phyloP scores from a whole-genome alignment of 1,140 invertebrate genomes.

The Dendroctonus valens region DNA sequence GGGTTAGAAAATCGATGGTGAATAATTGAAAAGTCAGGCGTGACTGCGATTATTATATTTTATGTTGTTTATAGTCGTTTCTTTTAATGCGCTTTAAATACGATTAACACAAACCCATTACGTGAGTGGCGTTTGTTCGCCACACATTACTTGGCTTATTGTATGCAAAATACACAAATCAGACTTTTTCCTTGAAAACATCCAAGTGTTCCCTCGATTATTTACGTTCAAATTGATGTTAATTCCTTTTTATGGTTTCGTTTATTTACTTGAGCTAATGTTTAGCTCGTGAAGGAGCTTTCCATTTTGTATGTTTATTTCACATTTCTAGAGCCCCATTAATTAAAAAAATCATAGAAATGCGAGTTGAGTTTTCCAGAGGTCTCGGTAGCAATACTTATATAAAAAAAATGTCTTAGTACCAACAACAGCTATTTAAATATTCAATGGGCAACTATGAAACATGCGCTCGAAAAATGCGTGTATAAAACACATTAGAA shows the following conservation, averaged over 20 bases:
- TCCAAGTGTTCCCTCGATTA: too few relatives aligned
- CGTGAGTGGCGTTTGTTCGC: neutral
- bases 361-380: neutral
- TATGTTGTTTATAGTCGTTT: neutral
- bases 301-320: too few relatives aligned
- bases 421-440: neutral
- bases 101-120: neutral
- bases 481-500: slow-evolving; percentile 3
- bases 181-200: too few relatives aligned
- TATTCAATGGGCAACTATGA: neutral
- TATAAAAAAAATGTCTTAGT: neutral
- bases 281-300: too few relatives aligned
- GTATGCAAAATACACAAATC: too few relatives aligned
- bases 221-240: too few relatives aligned
- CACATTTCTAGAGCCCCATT: too few relatives aligned
- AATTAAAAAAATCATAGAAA: too few relatives aligned
- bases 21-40: neutral
- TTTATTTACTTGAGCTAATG: too few relatives aligned
- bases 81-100: too few relatives aligned
- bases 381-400: neutral
- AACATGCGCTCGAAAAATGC: slow-evolving; percentile 5
- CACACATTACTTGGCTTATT: neutral
- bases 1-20: too few relatives aligned
- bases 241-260: too few relatives aligned
- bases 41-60: neutral